Evolutionary conservation across 2,888 invertebrate genomes (phyloP), one percentile per base, ranked within the genome.

Genomic region (Exephanes ischioxanthus): DNA sequence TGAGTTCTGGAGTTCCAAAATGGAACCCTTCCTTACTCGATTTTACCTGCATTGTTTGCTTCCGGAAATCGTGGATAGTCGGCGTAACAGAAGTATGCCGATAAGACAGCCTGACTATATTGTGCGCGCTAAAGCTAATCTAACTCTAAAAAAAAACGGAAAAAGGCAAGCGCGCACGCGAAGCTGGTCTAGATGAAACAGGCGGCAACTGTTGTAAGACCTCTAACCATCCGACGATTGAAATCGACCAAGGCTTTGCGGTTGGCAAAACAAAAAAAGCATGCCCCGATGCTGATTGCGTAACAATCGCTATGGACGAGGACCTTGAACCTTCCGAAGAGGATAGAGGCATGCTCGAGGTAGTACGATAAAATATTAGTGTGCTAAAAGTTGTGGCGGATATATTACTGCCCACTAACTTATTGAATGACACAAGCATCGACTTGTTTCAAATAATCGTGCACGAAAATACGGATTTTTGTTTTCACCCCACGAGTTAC

Each of bases 11-110:
- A 30, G 78, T 14, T 7, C 37, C 9, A 85, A 83, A 19, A 89
- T 89, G 87, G 67, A 86, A 71, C 84, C 76, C 1, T 51, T 48
- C 6, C 72, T 89, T 3, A 33, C 9, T 7, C 61, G 75, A 11
- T 88, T 88, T 70, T 89, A 88, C 48, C 66, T 83, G 22, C 37
- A 85, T 4, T 88, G 84, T 55, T 16, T 85, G 45, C 41, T 87
- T 2, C 87, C 87, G 9, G 88, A 89, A 83, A 87, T 88, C 16
- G 53, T 89, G 5, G 87, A 89, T 55, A 84, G 83, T 30, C 70
- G 86, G 26, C 66, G 37, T n/a, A 58, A 53, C 16, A 58, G 86
- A 33, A 81, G 30, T 70, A 87, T 86, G 86, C 73, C 83, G 1
- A 87, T 89, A n/a, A 67, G 85, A 11, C 84, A 89, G 26, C 87